These are phyloP conservation scores for Manacus vitellinus DNA, from an alignment of 2,113 vertebrate species.

Conservation along the genomic window DNA sequence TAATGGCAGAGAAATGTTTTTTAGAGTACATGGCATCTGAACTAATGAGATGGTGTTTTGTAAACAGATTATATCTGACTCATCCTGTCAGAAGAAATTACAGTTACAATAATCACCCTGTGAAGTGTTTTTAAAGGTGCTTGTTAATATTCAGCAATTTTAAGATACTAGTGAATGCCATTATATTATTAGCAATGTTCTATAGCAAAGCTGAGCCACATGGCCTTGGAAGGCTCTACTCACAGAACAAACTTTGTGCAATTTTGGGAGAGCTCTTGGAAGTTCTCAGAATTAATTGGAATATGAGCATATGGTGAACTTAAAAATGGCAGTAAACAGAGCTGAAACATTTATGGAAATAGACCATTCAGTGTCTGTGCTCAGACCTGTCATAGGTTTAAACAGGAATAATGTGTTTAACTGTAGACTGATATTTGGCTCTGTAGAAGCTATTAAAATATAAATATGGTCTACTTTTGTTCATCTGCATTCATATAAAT, in stretches of 20 bases:
- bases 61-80: not conserved
- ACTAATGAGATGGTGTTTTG: not conserved
- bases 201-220: conserved; percentile 16
- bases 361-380: not conserved
- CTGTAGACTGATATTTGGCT: not conserved
- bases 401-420: not conserved
- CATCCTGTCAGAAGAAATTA: not conserved
- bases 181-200: not conserved
- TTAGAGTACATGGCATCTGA: not conserved
- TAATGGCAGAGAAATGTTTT: not conserved
- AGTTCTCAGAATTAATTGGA: not conserved
- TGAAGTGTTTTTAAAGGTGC: conserved; percentile 8
- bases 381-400: not conserved
- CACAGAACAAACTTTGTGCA: not conserved
- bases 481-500: conserved; percentile 2
- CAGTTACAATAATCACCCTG: not conserved
- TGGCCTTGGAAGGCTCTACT: not conserved
- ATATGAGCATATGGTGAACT: not conserved
- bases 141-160: not conserved
- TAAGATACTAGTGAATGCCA: not conserved
- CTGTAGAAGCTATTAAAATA: not conserved
- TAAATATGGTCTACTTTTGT: not conserved
- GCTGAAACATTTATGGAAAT: not conserved
- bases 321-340: not conserved
- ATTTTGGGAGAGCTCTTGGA: not conserved